phyloP scores from a whole-genome alignment of 2,113 vertebrate genomes.

The Rhinolophus ferrumequinum region DNA sequence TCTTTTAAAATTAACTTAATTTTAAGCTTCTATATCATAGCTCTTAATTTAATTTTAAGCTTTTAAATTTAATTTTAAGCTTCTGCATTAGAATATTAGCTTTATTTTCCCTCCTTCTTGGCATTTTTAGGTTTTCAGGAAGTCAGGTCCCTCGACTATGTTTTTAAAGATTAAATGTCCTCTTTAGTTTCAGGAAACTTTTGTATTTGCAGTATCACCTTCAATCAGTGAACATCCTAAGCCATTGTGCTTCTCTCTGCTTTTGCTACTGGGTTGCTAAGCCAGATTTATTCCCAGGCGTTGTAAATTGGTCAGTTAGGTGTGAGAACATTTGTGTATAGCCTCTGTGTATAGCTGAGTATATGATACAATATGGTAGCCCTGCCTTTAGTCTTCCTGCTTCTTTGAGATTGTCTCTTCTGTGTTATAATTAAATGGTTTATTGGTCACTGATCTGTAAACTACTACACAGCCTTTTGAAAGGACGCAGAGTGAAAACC shows the following conservation, averaged over 20 bases:
- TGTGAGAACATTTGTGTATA: background rate
- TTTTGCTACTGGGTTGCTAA: background rate
- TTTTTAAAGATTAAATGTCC: too few species aligned
- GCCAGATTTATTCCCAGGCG: background rate
- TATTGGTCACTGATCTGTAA: background rate
- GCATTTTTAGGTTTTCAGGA: constrained; percentile 11
- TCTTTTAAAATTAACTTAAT: background rate
- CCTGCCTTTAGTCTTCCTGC: background rate
- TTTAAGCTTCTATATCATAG: background rate
- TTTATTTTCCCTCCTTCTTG: background rate
- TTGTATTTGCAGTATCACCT: background rate
- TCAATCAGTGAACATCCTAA: background rate
- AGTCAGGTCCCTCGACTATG: background rate
- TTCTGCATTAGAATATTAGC: background rate
- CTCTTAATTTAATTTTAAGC: background rate
- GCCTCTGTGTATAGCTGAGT: background rate
- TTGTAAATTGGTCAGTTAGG: background rate
- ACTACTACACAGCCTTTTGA: background rate
- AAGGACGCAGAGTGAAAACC: background rate
- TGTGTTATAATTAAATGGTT: constrained; percentile 4
- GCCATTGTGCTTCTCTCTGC: background rate
- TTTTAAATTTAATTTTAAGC: background rate
- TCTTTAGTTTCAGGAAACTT: background rate
- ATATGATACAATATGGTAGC: background rate
- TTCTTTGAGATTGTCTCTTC: background rate